Conservation (phyloP, 2,888 invertebrate species). For the Xanthorhoe spadicearia region DNA sequence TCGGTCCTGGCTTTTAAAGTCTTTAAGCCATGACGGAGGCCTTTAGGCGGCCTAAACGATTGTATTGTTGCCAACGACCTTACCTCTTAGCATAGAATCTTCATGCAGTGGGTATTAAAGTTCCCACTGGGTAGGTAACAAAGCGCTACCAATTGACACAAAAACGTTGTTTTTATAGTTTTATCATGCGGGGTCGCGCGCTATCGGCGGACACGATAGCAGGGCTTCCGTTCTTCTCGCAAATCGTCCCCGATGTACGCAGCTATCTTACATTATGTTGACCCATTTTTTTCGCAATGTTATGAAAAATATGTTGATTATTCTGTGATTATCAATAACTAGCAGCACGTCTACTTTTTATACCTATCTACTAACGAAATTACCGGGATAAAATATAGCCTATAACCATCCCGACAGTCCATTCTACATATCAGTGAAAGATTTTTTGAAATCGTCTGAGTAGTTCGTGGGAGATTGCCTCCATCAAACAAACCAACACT, state of each 20-base stretch:
- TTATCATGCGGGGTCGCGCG: constrained; percentile 57
- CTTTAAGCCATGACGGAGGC: neutral
- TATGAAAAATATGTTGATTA: constrained; percentile 1
- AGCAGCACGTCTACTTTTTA: no score
- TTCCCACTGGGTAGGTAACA: neutral
- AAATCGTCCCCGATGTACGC: constrained; percentile 39
- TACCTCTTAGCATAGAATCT: neutral
- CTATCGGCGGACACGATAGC: constrained; percentile 64
- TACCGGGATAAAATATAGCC: no score
- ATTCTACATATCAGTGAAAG: no score
- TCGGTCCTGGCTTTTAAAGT: neutral
- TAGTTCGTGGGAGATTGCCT: no score
- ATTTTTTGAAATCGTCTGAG: no score
- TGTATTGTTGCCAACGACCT: no score
- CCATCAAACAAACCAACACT: no score
- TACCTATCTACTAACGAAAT: no score
- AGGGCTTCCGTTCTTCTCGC: constrained; percentile 62
- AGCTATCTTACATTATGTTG: constrained; percentile 43
- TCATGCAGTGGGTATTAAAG: neutral
- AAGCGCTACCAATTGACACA: constrained; percentile 46
- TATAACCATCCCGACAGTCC: no score
- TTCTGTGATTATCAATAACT: neutral
- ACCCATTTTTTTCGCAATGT: constrained; percentile 50
- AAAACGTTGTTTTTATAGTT: constrained; percentile 55
- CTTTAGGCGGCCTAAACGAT: no score